Base-by-base conservation (phyloP, 2,888 invertebrate species). In the Idaea straminata region DNA sequence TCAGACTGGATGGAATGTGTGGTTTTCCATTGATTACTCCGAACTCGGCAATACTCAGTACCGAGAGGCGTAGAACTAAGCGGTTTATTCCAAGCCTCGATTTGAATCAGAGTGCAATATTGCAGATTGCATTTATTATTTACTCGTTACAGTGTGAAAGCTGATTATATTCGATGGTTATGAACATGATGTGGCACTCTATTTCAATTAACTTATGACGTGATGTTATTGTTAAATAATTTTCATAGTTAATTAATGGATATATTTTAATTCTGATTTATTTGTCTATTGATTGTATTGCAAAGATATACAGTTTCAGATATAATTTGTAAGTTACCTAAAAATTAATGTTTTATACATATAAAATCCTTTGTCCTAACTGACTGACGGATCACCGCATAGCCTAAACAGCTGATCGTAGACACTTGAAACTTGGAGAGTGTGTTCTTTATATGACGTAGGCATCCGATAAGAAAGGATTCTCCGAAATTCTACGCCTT, bases 21-120 rank as follows among this genome's bases (percentile, higher is more conserved):
- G 73, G 73, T 69, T 73, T 66, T 67, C 68, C 69, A 72, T 69
- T 72, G 70, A 73, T 73, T 73, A 73, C 71, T 71, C 16, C 67
- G 64, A 69, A 65, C 69, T 65, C 58, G 65, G 63, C 63, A 65
- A 69, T 59, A 70, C 64, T 68, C 65, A 47, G 47, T 47, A 47
- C 47, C 47, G 47, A 47, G 47, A 47, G 47, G 47, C 63, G 68
- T 67, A 67, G 64, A 68, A 69, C 66, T 68, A 70, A 73, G 71
- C 71, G 69, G 67, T 72, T 72, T 72, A 72, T 70, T 68, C 65
- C 71, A 65, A 68, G 68, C 69, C 64, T 62, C 65, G 64, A 67
- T 69, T 67, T 69, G 71, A 73, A 69, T 71, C 25, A 64, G 61
- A 63, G 61, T 62, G 64, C 70, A 63, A 64, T 67, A 65, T 69